Percentiles rank a stretch among this genome's conserved stretches.
Conservation (phyloP, 2,797 vertebrate genomes). For the Neosilurus mollespiculum region DNA sequence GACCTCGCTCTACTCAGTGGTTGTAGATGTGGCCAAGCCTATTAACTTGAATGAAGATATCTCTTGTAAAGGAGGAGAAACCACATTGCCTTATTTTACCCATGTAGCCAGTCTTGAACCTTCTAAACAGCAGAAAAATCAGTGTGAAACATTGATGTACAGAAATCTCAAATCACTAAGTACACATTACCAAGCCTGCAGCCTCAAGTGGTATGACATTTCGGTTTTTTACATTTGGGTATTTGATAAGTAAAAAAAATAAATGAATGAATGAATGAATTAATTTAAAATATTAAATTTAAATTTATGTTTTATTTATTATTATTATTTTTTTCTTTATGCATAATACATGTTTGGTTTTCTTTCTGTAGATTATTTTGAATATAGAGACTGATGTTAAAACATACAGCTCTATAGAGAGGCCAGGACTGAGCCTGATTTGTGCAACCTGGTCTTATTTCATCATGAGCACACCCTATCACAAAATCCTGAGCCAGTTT, state of each 20-base stretch:
- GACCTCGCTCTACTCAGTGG: not conserved
- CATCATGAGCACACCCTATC: not conserved
- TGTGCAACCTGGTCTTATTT: slow-evolving; percentile 23
- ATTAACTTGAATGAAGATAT: not conserved
- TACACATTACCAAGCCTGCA: not conserved
- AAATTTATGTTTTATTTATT: too few species aligned
- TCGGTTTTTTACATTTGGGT: not conserved
- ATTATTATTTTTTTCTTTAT: too few species aligned
- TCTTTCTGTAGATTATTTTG: not conserved
- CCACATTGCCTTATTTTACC: not conserved
- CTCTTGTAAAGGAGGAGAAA: not conserved
- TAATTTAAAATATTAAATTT: too few species aligned
- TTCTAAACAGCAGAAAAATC: not conserved
- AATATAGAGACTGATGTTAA: slow-evolving; percentile 24
- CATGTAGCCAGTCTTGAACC: not conserved
- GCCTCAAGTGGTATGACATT: not conserved
- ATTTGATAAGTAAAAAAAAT: too few species aligned
- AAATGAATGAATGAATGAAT: too few species aligned
- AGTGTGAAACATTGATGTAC: not conserved
- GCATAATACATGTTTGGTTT: not conserved
- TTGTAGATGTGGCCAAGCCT: not conserved
- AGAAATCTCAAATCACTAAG: not conserved
- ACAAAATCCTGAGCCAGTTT: slow-evolving; percentile 25
- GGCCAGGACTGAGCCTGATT: not conserved
- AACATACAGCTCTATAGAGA: slow-evolving; percentile 21